These are phyloP conservation scores for Drosophila putrida DNA, from an alignment of 2,888 invertebrate genomes.

Conservation along the genomic window DNA sequence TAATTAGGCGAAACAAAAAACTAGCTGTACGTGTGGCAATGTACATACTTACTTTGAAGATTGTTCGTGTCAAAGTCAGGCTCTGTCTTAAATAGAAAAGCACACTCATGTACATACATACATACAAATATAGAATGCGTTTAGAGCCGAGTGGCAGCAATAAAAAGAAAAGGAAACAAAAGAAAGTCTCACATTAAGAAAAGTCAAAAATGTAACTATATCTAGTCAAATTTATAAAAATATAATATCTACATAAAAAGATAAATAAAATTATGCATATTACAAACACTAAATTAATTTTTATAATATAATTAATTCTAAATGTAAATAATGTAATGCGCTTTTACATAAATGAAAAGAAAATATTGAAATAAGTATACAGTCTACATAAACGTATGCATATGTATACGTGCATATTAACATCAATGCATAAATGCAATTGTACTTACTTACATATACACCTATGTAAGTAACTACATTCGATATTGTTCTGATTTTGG, in stretches of 20 bases:
- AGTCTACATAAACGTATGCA: slow-evolving; percentile 1
- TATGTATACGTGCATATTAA: not conserved
- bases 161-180: slow-evolving; percentile 2
- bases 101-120: slow-evolving; percentile 30
- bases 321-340: slow-evolving; percentile 40
- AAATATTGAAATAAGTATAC: not conserved
- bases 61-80: slow-evolving; percentile 1
- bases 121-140: slow-evolving; percentile 18
- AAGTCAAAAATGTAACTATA: slow-evolving; percentile 47
- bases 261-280: slow-evolving; percentile 1
- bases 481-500: slow-evolving; percentile 7
- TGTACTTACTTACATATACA: not conserved
- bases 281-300: slow-evolving; percentile 12
- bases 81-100: slow-evolving; percentile 7
- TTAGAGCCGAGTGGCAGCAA: slow-evolving; percentile 26
- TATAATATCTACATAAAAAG: slow-evolving; percentile 23
- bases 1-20: slow-evolving; percentile 7
- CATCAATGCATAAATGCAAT: not conserved
- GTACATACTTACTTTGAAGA: slow-evolving; percentile 26
- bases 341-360: slow-evolving; percentile 18
- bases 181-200: slow-evolving; percentile 31
- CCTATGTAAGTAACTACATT: not conserved
- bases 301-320: slow-evolving; percentile 11
- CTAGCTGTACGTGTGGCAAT: slow-evolving; percentile 22
- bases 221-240: slow-evolving; percentile 73